Base-by-base conservation (phyloP, 1,140 invertebrate genomes). In the Apis cerana region DNA sequence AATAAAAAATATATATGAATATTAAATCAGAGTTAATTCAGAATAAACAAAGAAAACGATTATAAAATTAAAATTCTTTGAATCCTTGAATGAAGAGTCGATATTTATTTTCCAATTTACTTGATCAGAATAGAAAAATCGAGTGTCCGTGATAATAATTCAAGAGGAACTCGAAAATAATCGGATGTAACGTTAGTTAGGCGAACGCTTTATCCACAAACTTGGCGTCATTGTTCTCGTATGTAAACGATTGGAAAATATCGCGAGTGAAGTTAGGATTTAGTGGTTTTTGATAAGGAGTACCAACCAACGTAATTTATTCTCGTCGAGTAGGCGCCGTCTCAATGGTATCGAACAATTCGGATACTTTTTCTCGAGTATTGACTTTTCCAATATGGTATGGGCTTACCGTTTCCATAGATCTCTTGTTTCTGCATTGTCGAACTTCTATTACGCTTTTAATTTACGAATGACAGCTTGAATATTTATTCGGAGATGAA, bases 171-270 rank as follows among this genome's bases (percentile, higher is more conserved):
- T 75, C 9, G 71, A 50, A 75, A 62, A 62, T 75, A 75, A 75
- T 75, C 59, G 48, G 8, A 8, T 17, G 43, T 8, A 43, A 8
- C 7, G 33, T 56, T 74, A 33, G 48, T 27, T 62, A 64, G 50
- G 13, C 11, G 21, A 61, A n/a, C 21, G 27, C 13, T 59, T 71
- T 71, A 58, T 48, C 19, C 21, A 1, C 9, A 23, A 58, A 33
- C 7, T 2, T 9, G 10, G n/a, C 27, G 27, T 13, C 9, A 15
- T n/a, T 65, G 27, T 54, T 76, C 75, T n/a, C 9, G 43, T 43
- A 48, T 48, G 27, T 65, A 54, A 76, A 76, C 64, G 59, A 65
- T 54, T 54, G 75, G 9, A 54, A 76, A 76, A 65, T 76, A 76
- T 43, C 59, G 23, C 61, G 61, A 52, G 56, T 19, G 50, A 64